phyloP scores from a whole-genome alignment of 2,888 invertebrate genomes.

The Barypeithes pellucidus region DNA sequence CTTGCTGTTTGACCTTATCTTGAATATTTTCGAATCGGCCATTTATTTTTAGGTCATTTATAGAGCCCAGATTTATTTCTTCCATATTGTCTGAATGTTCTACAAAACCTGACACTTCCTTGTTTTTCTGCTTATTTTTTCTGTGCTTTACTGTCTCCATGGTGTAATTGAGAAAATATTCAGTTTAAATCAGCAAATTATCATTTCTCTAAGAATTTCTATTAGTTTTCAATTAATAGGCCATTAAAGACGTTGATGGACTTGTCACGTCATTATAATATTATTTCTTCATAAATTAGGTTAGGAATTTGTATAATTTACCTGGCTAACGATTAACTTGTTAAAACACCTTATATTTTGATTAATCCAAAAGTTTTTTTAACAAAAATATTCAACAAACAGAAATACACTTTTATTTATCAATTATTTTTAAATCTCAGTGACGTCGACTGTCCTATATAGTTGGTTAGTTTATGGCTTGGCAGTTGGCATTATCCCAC shows the following conservation, averaged over 20 bases:
- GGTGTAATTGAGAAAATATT: conserved; percentile 7
- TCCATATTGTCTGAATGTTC: conserved; percentile 15
- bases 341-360: no score
- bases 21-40: conserved; percentile 19
- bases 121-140: conserved; percentile 29
- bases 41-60: conserved; percentile 12
- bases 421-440: no score
- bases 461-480: no score
- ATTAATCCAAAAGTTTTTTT: no score
- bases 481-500: no score
- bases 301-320: no score
- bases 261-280: conserved; percentile 36
- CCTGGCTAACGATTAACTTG: no score
- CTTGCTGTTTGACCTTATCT: not conserved
- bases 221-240: not conserved
- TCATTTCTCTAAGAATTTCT: conserved; percentile 5
- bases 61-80: conserved; percentile 9
- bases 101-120: conserved; percentile 1
- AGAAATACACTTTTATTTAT: no score
- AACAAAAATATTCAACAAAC: no score
- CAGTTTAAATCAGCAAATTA: conserved; percentile 4
- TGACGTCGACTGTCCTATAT: no score
- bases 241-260: conserved; percentile 11
- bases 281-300: conserved; percentile 17
- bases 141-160: conserved; percentile 24